Evolutionary conservation across 2,797 vertebrate genomes (phyloP).

Genomic region (Selene dorsalis): DNA sequence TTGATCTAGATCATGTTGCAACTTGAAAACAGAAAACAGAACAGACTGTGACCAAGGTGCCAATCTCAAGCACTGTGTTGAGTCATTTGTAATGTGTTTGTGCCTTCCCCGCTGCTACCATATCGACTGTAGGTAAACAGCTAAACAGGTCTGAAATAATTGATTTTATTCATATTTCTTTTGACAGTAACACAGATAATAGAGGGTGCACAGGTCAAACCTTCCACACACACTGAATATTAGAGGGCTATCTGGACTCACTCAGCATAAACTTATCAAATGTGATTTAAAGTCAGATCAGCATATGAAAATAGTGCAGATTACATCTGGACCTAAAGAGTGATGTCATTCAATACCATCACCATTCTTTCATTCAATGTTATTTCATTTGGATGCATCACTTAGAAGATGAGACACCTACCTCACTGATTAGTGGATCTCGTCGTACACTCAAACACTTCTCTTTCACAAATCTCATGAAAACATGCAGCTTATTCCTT

Average conservation of each 20-base stretch:
- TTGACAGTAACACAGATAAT: too few relatives aligned
- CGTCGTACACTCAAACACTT: neutral
- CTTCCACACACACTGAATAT: too few relatives aligned
- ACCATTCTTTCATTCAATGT: neutral
- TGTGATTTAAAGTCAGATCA: neutral
- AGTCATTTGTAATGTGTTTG: too few relatives aligned
- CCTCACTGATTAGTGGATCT: constrained; percentile 17
- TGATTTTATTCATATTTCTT: too few relatives aligned
- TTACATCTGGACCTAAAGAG: neutral
- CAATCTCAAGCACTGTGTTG: too few relatives aligned
- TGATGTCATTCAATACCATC: neutral
- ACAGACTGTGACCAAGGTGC: too few relatives aligned
- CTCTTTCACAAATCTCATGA: neutral
- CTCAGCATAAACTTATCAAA: neutral
- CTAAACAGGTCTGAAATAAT: too few relatives aligned
- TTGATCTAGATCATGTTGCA: too few relatives aligned
- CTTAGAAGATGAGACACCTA: constrained; percentile 23
- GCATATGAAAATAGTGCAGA: neutral
- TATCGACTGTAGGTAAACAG: too few relatives aligned
- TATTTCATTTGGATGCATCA: neutral
- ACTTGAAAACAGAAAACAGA: neutral
- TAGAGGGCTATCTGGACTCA: too few relatives aligned
- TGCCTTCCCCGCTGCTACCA: too few relatives aligned
- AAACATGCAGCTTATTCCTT: neutral
- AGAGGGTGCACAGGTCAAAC: too few relatives aligned